Evolutionary conservation across 2,888 invertebrate genomes (phyloP).

Genomic region (Dryobotodes eremita): DNA sequence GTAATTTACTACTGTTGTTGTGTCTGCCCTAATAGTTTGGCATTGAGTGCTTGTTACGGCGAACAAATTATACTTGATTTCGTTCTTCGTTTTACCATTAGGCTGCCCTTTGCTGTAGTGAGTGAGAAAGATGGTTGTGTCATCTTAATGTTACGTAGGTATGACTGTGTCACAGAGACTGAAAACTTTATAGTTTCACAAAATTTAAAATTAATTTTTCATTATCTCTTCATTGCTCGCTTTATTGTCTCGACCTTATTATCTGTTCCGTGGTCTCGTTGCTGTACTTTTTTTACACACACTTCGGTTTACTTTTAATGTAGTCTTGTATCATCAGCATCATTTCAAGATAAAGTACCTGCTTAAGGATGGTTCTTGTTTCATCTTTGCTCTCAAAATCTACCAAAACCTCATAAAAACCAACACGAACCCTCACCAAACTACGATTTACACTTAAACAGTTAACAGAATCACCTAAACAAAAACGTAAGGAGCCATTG

Average conservation of each 20-base stretch:
- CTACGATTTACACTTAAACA: constrained; percentile 46
- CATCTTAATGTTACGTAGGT: not conserved
- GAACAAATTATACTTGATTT: not conserved
- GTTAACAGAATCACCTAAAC: constrained; percentile 62
- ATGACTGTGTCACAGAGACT: not conserved
- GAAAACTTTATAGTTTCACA: not conserved
- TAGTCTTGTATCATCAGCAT: not conserved
- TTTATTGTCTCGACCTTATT: too few species aligned
- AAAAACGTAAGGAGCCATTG: constrained; percentile 75
- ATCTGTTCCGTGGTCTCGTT: not conserved
- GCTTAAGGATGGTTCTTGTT: too few species aligned
- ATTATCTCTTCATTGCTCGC: not conserved
- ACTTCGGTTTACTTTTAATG: not conserved
- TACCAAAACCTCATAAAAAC: constrained; percentile 22
- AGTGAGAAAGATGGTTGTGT: not conserved
- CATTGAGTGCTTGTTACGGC: not conserved
- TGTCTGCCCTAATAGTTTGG: not conserved
- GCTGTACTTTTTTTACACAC: not conserved
- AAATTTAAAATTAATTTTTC: not conserved
- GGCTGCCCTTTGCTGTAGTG: not conserved
- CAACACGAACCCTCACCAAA: constrained; percentile 15
- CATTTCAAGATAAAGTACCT: not conserved
- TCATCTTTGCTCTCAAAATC: not conserved
- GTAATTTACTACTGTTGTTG: constrained; percentile 35
- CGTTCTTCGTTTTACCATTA: not conserved